These are phyloP conservation scores for Excalfactoria chinensis DNA, from an alignment of 2,113 vertebrate genomes.

Conservation along the genomic window DNA sequence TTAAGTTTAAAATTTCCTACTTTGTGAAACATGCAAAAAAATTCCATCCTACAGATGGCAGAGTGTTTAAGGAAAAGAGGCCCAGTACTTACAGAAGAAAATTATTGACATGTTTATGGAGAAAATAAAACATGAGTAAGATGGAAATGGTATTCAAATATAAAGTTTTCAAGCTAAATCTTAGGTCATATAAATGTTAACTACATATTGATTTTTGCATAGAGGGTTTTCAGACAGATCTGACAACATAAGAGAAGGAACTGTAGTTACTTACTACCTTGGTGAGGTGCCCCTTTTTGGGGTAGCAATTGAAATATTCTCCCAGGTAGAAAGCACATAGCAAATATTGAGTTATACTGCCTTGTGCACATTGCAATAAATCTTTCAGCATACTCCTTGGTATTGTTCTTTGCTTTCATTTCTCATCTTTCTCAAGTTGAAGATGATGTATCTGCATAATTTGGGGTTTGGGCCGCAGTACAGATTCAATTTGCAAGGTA, in stretches of 20 bases:
- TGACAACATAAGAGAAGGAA: neutral
- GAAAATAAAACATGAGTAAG: neutral
- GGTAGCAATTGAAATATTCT: neutral
- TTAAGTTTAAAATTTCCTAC: neutral
- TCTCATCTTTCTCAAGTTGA: neutral
- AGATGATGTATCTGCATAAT: neutral
- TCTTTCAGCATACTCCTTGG: neutral
- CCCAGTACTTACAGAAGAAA: neutral
- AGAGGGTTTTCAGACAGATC: neutral
- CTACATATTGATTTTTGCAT: neutral
- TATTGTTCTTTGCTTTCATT: neutral
- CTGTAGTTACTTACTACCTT: neutral
- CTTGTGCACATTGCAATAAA: neutral
- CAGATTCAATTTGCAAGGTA: neutral
- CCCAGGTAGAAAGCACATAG: neutral
- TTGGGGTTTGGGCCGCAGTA: neutral
- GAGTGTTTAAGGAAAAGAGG: neutral
- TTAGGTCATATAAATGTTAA: neutral
- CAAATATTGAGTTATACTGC: neutral
- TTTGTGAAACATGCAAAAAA: neutral
- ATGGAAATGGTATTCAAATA: neutral
- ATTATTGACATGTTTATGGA: neutral
- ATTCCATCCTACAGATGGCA: neutral
- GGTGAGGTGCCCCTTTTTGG: neutral
- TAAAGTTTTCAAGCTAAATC: neutral